A percentile compares a stretch with the other conserved stretches of the same genome.
Conservation (phyloP, 2,113 vertebrate species). For the Tenebrosternarchus preto region DNA sequence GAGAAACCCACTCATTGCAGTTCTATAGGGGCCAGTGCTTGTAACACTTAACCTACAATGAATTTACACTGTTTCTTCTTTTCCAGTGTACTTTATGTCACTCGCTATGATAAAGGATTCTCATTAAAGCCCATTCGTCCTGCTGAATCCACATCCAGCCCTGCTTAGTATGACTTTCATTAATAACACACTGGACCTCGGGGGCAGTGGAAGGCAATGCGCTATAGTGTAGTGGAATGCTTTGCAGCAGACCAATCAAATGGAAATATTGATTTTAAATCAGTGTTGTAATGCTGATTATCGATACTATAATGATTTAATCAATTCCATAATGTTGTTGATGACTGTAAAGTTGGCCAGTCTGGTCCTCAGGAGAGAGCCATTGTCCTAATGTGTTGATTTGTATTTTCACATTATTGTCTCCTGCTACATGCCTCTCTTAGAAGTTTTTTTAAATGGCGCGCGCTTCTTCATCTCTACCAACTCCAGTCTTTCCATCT, state of each 20-base stretch:
- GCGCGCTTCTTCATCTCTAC: slow-evolving; percentile 17
- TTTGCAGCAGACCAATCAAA: slow-evolving; percentile 37
- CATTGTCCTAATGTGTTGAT: slow-evolving; percentile 22
- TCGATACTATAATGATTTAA: too few relatives aligned
- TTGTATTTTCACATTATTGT: slow-evolving; percentile 34
- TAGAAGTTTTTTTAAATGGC: background rate
- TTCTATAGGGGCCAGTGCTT: slow-evolving; percentile 22
- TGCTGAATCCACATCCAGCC: slow-evolving; percentile 44
- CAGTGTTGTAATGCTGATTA: too few relatives aligned
- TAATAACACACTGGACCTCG: slow-evolving; percentile 48
- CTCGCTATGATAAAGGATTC: slow-evolving; percentile 52
- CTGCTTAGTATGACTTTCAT: slow-evolving; percentile 48
- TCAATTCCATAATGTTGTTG: too few relatives aligned
- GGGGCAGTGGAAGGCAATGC: slow-evolving; percentile 21
- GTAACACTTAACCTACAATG: slow-evolving; percentile 53
- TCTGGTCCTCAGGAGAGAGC: slow-evolving; percentile 18
- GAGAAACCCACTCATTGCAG: slow-evolving; percentile 19
- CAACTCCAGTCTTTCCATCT: slow-evolving; percentile 2
- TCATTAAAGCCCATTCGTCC: slow-evolving; percentile 55
- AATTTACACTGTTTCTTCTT: slow-evolving; percentile 50
- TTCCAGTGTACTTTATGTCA: slow-evolving; percentile 50
- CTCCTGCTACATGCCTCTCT: background rate
- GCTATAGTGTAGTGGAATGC: slow-evolving; percentile 8
- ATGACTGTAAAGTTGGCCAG: background rate
- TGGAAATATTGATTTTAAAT: slow-evolving; percentile 44